Base-by-base conservation (phyloP, 2,888 invertebrate genomes). In the Limnephilus rhombicus region DNA sequence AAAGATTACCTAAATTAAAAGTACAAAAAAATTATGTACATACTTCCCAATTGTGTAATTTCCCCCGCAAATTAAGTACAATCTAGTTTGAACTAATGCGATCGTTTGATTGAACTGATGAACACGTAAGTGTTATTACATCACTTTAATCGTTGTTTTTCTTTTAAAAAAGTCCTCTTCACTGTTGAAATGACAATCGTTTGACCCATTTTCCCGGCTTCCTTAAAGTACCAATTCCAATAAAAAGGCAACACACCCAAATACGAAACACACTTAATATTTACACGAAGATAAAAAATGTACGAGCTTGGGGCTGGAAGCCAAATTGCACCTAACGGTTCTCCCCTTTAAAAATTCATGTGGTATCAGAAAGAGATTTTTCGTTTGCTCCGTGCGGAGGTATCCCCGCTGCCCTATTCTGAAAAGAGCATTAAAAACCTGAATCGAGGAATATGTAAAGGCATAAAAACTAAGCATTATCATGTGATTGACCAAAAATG, bases 271-370 rank as follows among this genome's bases (percentile, higher is more conserved):
- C 34, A 15, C 34, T 82, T 34, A 82, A 82, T 82, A 82, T 82
- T 82, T 34, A 82, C 82, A 18, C 34, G 13, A 82, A 34, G 45
- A 90, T 90, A 83, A 90, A 90, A 90, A 80, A 90, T 81, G 80
- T 45, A 49, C n/a, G 82, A 90, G 90, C 18, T 45, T 49, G 53
- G n/a, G 34, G 90, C 83, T 37, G 91, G 92, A 91, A 92, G 31
- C 87, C 80, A 92, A 90, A 85, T 90, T 49, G 29, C 83, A 81
- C 92, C 85, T 91, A 91, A 68, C 68, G 24, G 68, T 68, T 45
- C 45, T 45, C 68, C 24, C n/a, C 68, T 9, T 68, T 80, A 92
- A 92, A 91, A 90, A 91, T 92, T 92, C 92, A 92, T 91, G 9
- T 68, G 68, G 68, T 68, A 68, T 86, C 90, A 91, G 86, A 91